A percentile compares a stretch with the other conserved stretches of the same genome.
Conservation (phyloP, 2,113 vertebrate genomes). For the Dissostichus mawsoni region DNA sequence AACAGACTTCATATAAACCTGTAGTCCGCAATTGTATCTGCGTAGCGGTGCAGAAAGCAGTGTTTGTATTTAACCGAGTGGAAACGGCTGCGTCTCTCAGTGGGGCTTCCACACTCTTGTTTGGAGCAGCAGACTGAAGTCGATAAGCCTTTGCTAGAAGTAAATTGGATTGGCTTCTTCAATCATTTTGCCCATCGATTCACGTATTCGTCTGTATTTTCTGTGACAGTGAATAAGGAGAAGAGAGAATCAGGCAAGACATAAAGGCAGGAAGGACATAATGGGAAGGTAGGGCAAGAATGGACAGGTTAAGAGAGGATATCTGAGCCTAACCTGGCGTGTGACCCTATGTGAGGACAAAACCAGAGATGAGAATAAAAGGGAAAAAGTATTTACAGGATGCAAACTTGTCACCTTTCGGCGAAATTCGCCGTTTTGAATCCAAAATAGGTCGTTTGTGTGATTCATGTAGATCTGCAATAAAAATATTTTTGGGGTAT, state of each 20-base stretch:
- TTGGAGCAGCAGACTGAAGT: constrained; percentile 59
- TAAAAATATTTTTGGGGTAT: too few species aligned
- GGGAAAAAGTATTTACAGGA: too few species aligned
- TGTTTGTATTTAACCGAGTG: constrained; percentile 53
- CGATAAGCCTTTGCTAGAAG: constrained; percentile 64
- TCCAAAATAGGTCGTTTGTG: too few species aligned
- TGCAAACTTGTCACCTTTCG: too few species aligned
- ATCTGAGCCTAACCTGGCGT: not conserved
- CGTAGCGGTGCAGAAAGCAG: constrained; percentile 33
- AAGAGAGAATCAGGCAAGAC: constrained; percentile 9
- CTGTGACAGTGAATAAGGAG: constrained; percentile 34
- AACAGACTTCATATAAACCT: constrained; percentile 34
- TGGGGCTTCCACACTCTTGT: constrained; percentile 42
- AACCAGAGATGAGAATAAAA: too few species aligned
- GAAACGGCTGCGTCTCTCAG: constrained; percentile 46
- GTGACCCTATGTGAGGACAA: not conserved
- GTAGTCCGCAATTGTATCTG: constrained; percentile 19
- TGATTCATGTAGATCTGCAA: too few species aligned
- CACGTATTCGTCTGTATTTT: constrained; percentile 33
- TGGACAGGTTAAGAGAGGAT: not conserved
- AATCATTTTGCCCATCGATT: constrained; percentile 68
- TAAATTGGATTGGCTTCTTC: constrained; percentile 74
- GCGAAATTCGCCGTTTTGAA: too few species aligned
- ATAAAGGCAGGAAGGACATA: not conserved
- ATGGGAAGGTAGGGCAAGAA: not conserved